These are phyloP conservation scores for Lates calcarifer DNA, from an alignment of 2,113 vertebrate genomes.

Conservation along the genomic window DNA sequence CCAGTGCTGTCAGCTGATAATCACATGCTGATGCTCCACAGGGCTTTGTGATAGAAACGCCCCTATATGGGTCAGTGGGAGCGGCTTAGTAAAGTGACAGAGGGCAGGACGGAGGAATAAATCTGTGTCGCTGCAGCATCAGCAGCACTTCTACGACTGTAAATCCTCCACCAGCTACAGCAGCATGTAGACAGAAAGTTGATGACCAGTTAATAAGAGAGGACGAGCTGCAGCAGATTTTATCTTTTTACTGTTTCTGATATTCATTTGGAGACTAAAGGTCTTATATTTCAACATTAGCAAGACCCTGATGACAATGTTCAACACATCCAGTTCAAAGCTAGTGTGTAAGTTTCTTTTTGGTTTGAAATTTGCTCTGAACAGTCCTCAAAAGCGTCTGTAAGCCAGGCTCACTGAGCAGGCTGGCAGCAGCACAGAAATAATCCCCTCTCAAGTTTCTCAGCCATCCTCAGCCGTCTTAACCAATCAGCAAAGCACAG, in stretches of 20 bases:
- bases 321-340: slow-evolving; percentile 17
- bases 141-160: slow-evolving; percentile 18
- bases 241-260: not conserved
- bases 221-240: not conserved
- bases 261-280: not conserved
- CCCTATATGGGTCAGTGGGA: slow-evolving; percentile 77
- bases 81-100: slow-evolving; percentile 63
- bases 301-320: not conserved
- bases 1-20: slow-evolving; percentile 59
- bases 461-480: slow-evolving; percentile 23
- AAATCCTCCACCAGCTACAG: slow-evolving; percentile 27
- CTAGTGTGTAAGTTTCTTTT: not conserved
- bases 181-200: not conserved
- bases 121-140: slow-evolving; percentile 62
- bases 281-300: not conserved
- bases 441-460: slow-evolving; percentile 54
- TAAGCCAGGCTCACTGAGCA: slow-evolving; percentile 34
- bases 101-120: slow-evolving; percentile 59
- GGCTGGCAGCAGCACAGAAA: slow-evolving; percentile 38
- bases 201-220: not conserved
- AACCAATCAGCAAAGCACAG: slow-evolving; percentile 21
- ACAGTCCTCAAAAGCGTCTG: not conserved
- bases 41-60: slow-evolving; percentile 60
- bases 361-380: slow-evolving; percentile 31
- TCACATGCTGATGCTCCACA: slow-evolving; percentile 59